Base-by-base conservation (phyloP, 2,113 vertebrate species). In the Dissostichus mawsoni region DNA sequence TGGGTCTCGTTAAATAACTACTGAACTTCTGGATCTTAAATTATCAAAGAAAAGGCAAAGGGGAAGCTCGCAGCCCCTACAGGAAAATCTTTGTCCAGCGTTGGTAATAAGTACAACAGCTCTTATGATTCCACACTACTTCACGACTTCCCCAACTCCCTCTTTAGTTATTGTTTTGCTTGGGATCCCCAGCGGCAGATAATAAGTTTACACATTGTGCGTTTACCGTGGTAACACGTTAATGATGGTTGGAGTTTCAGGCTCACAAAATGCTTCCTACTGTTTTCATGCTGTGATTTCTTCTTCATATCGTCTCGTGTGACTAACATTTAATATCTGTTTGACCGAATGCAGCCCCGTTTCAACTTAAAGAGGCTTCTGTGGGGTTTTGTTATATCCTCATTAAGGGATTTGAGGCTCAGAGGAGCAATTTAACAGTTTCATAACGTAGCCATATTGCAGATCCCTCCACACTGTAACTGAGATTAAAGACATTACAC, bases 371-470 rank as follows among this genome's bases (percentile, higher is more conserved):
- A 73, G 78, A 81, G 44, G 51, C 67, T 55, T 73, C 57, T 36
- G 77, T 72, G 82, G 70, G 77, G 75, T 59, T 70, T 62, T 45
- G 52, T 66, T 68, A 68, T 66, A 50, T 53, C 63, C 47, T 76
- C 68, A 72, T 76, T 76, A 67, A 62, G 55, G 56, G 67, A 25
- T 44, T 17, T 5, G 50, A 59, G 50, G 45, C 56, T 63, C 71
- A 57, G 13, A 62, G 62, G 62, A 63, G 48, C 71, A 3, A 71
- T 75, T 56, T 67, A 55, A 20, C 7, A 0, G 33, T 44, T 56
- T 62, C 67, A 58, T 44, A 64, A 64, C 20, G 47, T 45, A 51
- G 51, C 11, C 20, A 56, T 36, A 55, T n/a, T 45, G 13, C 56
- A 10, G 11, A 25, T n/a, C 52, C 20, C 18, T 52, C 63, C 66